Evolutionary conservation across 2,888 invertebrate species (phyloP).

Genomic region (Cacoxenus indagator): DNA sequence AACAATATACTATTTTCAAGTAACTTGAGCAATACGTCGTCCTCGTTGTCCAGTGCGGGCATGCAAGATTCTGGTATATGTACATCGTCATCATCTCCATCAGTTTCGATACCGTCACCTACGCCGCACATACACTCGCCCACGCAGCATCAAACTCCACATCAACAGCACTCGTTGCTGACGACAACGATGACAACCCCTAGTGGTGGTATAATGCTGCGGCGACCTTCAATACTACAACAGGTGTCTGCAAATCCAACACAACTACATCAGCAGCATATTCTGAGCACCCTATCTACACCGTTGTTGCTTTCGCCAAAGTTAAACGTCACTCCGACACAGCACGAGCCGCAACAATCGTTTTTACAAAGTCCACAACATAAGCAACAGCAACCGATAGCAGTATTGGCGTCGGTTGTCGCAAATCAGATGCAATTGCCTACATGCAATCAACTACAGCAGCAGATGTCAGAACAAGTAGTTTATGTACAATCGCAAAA

Average conservation of each 20-base stretch:
- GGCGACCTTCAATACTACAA: slow-evolving; percentile 40
- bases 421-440: slow-evolving; percentile 46
- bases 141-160: slow-evolving; percentile 48
- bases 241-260: slow-evolving; percentile 44
- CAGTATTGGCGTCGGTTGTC: slow-evolving; percentile 43
- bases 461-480: background rate
- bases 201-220: background rate
- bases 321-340: slow-evolving; percentile 11
- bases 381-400: slow-evolving; percentile 39
- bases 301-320: slow-evolving; percentile 58
- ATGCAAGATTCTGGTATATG: slow-evolving; percentile 70
- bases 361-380: slow-evolving; percentile 17
- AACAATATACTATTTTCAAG: slow-evolving; percentile 45
- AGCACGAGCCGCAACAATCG: slow-evolving; percentile 30
- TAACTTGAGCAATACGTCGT: slow-evolving; percentile 61
- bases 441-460: slow-evolving; percentile 32
- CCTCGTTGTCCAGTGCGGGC: slow-evolving; percentile 58
- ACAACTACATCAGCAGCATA: slow-evolving; percentile 39
- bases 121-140: slow-evolving; percentile 67
- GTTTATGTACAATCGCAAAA: slow-evolving; percentile 23
- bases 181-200: slow-evolving; percentile 17
- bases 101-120: slow-evolving; percentile 69
- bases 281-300: slow-evolving; percentile 47
- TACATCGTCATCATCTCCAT: slow-evolving; percentile 69
- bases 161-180: slow-evolving; percentile 31